phyloP scores from a whole-genome alignment of 1,140 invertebrate genomes.

The Solenopsis invicta region DNA sequence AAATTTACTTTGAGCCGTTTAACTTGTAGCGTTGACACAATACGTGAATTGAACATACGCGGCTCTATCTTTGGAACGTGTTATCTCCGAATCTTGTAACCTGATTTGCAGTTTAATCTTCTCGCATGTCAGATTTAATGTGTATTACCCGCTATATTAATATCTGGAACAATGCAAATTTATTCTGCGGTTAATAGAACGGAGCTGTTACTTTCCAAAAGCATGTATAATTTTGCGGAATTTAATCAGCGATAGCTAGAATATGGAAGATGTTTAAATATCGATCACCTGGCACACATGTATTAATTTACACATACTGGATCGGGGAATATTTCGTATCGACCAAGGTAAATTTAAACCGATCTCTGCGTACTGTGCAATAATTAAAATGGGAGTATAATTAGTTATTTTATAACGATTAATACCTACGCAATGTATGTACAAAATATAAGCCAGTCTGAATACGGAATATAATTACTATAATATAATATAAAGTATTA shows the following conservation, averaged over 20 bases:
- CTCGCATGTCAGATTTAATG: slow-evolving; percentile 53
- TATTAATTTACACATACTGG: slow-evolving; percentile 41
- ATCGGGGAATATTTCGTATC: slow-evolving; percentile 15
- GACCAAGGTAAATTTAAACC: slow-evolving; percentile 37
- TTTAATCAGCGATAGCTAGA: slow-evolving; percentile 29
- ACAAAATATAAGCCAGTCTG: slow-evolving; percentile 7
- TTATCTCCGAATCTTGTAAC: slow-evolving; percentile 43
- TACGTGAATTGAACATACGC: slow-evolving; percentile 21
- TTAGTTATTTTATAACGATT: slow-evolving; percentile 30
- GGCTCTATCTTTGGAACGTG: slow-evolving; percentile 40
- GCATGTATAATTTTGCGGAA: slow-evolving; percentile 42
- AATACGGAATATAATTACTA: neutral
- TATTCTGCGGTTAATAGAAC: slow-evolving; percentile 44
- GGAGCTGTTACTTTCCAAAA: slow-evolving; percentile 35
- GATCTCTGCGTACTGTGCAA: neutral
- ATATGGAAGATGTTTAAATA: slow-evolving; percentile 57
- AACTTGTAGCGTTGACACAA: slow-evolving; percentile 19
- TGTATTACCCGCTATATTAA: slow-evolving; percentile 33
- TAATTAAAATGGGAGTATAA: slow-evolving; percentile 38
- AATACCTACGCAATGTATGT: slow-evolving; percentile 31
- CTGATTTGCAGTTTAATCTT: slow-evolving; percentile 26
- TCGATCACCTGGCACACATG: slow-evolving; percentile 23
- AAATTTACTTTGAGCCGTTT: neutral
- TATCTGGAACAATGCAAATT: slow-evolving; percentile 65
- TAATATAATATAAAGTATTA: slow-evolving; percentile 2